phyloP scores from a whole-genome alignment of 2,797 vertebrate genomes.

The Mormyrus hasselquistii region DNA sequence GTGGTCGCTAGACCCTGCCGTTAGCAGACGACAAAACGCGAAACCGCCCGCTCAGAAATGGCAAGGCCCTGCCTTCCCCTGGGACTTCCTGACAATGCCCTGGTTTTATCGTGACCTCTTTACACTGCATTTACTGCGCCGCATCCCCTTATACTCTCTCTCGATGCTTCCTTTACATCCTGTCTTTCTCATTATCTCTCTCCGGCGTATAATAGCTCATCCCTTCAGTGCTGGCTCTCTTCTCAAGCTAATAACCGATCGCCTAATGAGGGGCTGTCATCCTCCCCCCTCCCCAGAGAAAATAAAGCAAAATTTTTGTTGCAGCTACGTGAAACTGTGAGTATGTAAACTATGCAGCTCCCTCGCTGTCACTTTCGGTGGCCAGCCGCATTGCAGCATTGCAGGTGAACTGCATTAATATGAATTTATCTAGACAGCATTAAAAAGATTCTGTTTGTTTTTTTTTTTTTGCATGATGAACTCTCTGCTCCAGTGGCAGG shows the following conservation, averaged over 20 bases:
- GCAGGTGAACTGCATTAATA: conserved; percentile 1
- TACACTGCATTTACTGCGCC: background rate
- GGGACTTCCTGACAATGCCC: background rate
- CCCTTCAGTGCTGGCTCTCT: background rate
- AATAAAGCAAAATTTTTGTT: background rate
- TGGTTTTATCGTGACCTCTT: background rate
- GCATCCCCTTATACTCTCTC: background rate
- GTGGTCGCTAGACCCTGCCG: background rate
- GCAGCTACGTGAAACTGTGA: background rate
- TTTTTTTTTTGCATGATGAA: background rate
- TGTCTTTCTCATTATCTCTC: background rate
- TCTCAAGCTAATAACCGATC: background rate
- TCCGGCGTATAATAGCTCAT: background rate
- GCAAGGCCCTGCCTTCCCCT: background rate
- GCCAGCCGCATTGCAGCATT: background rate
- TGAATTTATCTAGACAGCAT: conserved; percentile 2
- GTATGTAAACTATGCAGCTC: background rate
- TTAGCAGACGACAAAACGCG: background rate
- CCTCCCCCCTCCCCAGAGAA: background rate
- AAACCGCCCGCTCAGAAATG: background rate
- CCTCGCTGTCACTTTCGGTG: background rate
- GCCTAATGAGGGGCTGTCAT: background rate
- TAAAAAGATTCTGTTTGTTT: background rate
- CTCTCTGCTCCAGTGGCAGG: background rate
- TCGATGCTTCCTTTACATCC: background rate